These are phyloP conservation scores for Cantharis rustica DNA, from an alignment of 2,888 invertebrate species.

Conservation along the genomic window DNA sequence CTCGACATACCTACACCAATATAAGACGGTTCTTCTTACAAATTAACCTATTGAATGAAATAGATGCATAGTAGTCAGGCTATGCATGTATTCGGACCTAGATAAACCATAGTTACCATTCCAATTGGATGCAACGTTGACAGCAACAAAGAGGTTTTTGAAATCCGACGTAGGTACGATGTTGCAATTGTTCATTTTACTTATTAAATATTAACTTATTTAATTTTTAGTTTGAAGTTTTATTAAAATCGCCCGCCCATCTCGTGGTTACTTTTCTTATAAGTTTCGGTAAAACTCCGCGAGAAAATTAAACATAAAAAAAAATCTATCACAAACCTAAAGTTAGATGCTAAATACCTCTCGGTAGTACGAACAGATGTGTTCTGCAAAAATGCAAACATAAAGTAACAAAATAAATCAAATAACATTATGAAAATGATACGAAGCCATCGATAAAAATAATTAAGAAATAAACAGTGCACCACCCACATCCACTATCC, in stretches of 20 bases:
- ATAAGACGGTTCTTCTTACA: too few species aligned
- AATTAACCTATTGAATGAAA: too few species aligned
- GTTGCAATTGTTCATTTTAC: too few species aligned
- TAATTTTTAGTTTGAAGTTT: neutral
- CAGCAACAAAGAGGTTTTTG: too few species aligned
- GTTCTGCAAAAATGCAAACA: slow-evolving; percentile 51
- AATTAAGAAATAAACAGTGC: slow-evolving; percentile 7
- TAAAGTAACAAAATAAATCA: slow-evolving; percentile 20
- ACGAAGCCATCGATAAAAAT: neutral
- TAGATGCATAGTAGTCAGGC: too few species aligned
- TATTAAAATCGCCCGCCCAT: neutral
- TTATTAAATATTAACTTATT: too few species aligned
- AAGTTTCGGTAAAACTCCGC: neutral
- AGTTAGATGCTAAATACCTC: slow-evolving; percentile 49
- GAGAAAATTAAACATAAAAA: neutral
- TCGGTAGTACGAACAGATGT: slow-evolving; percentile 51
- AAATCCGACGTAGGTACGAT: too few species aligned
- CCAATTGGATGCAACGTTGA: too few species aligned
- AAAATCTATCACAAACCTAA: slow-evolving; percentile 48
- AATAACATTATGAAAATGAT: neutral
- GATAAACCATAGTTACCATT: too few species aligned
- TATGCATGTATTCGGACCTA: too few species aligned
- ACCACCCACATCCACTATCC: slow-evolving; percentile 13
- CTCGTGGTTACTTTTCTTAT: neutral
- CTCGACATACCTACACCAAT: too few species aligned